These are phyloP conservation scores for Peromyscus eremicus DNA, from an alignment of 2,797 vertebrate species.

Conservation along the genomic window DNA sequence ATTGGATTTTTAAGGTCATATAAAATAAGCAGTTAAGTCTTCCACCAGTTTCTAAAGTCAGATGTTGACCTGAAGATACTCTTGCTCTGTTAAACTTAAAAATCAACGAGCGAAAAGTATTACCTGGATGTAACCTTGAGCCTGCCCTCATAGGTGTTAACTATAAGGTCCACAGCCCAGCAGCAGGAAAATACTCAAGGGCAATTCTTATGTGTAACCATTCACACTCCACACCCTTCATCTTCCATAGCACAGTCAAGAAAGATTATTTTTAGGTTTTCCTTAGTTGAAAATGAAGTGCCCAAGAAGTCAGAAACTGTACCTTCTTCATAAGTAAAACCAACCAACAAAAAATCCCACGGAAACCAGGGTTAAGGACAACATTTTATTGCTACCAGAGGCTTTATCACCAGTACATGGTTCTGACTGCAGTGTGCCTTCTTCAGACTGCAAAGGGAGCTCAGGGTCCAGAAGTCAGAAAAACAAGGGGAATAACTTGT, in stretches of 20 bases:
- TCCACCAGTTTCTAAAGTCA: not conserved
- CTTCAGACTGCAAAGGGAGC: constrained; percentile 89
- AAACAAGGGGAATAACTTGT: constrained; percentile 60
- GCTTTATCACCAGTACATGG: constrained; percentile 87
- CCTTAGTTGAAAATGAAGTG: constrained; percentile 23
- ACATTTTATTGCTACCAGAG: constrained; percentile 93
- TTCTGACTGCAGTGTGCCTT: constrained; percentile 87
- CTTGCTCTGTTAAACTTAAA: not conserved
- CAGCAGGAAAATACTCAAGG: not conserved
- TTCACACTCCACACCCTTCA: not conserved
- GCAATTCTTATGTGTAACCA: not conserved
- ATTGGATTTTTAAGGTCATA: not conserved
- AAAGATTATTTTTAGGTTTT: not conserved
- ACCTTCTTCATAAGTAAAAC: constrained; percentile 57
- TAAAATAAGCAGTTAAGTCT: not conserved
- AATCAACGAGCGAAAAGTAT: constrained; percentile 20
- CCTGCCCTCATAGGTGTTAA: not conserved
- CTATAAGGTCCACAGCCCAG: not conserved
- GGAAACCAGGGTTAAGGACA: constrained; percentile 85
- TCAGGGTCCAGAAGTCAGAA: constrained; percentile 81
- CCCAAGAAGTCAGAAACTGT: constrained; percentile 3
- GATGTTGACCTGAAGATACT: not conserved
- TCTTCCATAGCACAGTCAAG: constrained; percentile 15
- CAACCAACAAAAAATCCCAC: not conserved
- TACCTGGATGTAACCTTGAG: not conserved